Evolutionary conservation across 53 echinoderm and acorn worm species (phyloP).

Genomic region (Arbacia lixula): DNA sequence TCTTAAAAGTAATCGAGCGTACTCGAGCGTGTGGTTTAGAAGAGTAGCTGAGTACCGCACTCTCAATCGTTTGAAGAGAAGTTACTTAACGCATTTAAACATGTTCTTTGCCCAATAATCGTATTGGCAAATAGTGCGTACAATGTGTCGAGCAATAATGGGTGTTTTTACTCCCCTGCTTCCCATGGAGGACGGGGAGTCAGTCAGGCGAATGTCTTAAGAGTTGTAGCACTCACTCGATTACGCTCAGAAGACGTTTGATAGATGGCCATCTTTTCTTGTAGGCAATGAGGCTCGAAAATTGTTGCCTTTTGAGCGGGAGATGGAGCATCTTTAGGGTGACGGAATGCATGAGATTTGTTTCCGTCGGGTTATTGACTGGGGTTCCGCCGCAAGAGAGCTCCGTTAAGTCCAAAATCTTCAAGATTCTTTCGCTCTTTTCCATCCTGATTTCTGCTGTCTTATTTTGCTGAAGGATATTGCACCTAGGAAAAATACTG

Average conservation of each 20-base stretch:
- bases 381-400: too few relatives aligned
- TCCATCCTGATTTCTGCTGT: too few relatives aligned
- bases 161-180: constrained; percentile 2
- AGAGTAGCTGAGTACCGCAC: constrained; percentile 11
- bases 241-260: constrained; percentile 31
- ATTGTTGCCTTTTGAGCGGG: constrained; percentile 23
- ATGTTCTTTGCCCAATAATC: constrained; percentile 29
- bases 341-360: constrained; percentile 29
- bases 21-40: constrained; percentile 20
- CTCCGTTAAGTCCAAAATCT: too few relatives aligned
- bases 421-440: too few relatives aligned
- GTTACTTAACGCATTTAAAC: constrained; percentile 39
- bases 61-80: constrained; percentile 22
- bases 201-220: constrained; percentile 13
- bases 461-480: too few relatives aligned
- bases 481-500: too few relatives aligned
- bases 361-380: constrained; percentile 9
- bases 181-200: background rate
- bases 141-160: constrained; percentile 34
- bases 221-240: constrained; percentile 15
- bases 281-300: constrained; percentile 28
- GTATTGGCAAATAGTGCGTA: constrained; percentile 54
- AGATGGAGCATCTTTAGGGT: background rate
- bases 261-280: constrained; percentile 25
- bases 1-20: constrained; percentile 47